Percentiles rank a stretch among this genome's conserved stretches.
phyloP scores from a whole-genome alignment of 2,113 vertebrate genomes.

The Oncorhynchus keta region DNA sequence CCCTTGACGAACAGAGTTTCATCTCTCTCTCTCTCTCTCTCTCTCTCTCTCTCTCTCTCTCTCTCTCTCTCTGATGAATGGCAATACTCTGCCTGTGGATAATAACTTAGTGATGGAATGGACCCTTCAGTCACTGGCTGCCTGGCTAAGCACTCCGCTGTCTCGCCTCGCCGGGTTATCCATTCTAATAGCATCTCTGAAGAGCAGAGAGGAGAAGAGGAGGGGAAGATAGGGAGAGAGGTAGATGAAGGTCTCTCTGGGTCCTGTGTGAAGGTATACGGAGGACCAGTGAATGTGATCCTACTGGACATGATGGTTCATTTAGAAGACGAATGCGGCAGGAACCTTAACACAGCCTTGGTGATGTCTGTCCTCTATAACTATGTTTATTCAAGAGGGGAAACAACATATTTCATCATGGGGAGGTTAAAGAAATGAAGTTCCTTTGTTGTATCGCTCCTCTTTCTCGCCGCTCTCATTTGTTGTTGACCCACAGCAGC shows the following conservation, averaged over 20 bases:
- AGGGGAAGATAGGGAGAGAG: too few relatives aligned
- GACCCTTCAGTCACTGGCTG: slow-evolving; percentile 70
- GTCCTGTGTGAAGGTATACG: too few relatives aligned
- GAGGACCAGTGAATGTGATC: background rate
- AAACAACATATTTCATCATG: background rate
- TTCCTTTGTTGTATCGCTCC: slow-evolving; percentile 41
- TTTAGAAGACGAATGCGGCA: background rate
- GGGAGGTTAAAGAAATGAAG: background rate
- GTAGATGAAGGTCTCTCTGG: too few relatives aligned
- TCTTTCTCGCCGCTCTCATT: slow-evolving; percentile 28
- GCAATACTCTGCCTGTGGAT: slow-evolving; percentile 78
- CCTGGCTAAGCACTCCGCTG: slow-evolving; percentile 56
- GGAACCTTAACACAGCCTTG: background rate
- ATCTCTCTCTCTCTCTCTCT: slow-evolving; percentile 83
- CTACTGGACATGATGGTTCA: background rate
- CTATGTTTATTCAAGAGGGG: background rate
- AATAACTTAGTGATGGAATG: slow-evolving; percentile 95
- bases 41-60: slow-evolving; percentile 74
- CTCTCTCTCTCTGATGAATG: slow-evolving; percentile 90
- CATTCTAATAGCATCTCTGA: slow-evolving; percentile 66
- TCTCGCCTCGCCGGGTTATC: slow-evolving; percentile 65
- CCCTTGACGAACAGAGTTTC: slow-evolving; percentile 91
- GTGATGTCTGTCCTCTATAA: too few relatives aligned
- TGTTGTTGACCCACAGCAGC: slow-evolving; percentile 56
- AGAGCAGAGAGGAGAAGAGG: background rate